Conservation (phyloP, 2,113 vertebrate genomes). For the Hystrix brachyura region DNA sequence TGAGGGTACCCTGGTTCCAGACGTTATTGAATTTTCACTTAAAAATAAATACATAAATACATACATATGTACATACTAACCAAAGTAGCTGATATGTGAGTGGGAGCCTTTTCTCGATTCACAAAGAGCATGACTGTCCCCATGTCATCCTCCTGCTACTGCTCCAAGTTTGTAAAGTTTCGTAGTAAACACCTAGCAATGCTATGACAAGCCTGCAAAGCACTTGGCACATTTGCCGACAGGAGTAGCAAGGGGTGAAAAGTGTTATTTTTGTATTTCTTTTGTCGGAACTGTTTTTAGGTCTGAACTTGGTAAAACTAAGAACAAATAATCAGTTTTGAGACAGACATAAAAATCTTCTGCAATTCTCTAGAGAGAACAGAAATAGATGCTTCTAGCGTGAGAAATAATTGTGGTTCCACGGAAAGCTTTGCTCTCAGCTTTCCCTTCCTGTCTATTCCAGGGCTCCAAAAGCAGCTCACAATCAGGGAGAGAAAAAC, state of each 20-base stretch:
- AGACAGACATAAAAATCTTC: constrained; percentile 70
- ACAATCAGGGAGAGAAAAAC: constrained; percentile 56
- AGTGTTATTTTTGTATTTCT: constrained; percentile 53
- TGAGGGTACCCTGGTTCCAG: constrained; percentile 70
- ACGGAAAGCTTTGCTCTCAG: constrained; percentile 19
- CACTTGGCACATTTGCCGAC: neutral
- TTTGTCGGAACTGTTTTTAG: neutral
- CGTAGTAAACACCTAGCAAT: constrained; percentile 73
- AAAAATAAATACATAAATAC: constrained; percentile 22
- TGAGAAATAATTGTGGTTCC: constrained; percentile 61
- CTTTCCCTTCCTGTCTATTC: neutral
- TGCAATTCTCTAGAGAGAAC: neutral
- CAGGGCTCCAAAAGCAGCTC: constrained; percentile 48
- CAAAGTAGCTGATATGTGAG: constrained; percentile 79
- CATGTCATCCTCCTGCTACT: constrained; percentile 57
- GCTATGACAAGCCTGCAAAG: neutral
- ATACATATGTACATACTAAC: neutral
- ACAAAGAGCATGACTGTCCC: constrained; percentile 65
- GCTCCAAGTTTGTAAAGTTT: constrained; percentile 2
- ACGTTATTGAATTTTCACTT: constrained; percentile 68
- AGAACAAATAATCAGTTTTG: constrained; percentile 75
- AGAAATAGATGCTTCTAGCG: constrained; percentile 62
- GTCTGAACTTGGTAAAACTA: constrained; percentile 14
- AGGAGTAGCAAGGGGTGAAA: neutral
- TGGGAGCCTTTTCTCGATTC: neutral